These are phyloP conservation scores for Microchrysa polita DNA, from an alignment of 2,888 invertebrate species.

Conservation along the genomic window DNA sequence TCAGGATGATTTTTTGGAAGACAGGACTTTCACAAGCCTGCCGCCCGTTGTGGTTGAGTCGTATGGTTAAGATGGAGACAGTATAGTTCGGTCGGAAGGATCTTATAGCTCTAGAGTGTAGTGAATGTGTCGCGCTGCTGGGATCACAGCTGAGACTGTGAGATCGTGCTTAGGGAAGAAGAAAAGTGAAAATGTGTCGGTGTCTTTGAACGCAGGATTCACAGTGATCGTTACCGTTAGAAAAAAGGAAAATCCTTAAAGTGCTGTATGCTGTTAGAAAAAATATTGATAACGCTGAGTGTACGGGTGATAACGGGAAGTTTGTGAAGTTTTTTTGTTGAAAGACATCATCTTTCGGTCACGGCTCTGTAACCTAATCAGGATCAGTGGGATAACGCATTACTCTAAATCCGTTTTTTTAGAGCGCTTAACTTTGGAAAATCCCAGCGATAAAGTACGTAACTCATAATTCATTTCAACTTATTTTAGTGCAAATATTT, in stretches of 20 bases:
- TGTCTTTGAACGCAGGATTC: neutral
- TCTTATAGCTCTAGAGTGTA: no score
- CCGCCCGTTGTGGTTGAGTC: neutral
- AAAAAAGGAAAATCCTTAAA: no score
- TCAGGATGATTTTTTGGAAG: conserved; percentile 5
- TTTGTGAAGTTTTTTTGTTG: no score
- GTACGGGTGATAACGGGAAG: neutral
- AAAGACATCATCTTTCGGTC: no score
- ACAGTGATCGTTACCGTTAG: neutral
- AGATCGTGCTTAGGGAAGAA: neutral
- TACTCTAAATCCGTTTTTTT: conserved; percentile 22
- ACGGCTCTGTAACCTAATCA: no score
- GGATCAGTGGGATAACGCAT: conserved; percentile 3
- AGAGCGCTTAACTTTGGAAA: conserved; percentile 18
- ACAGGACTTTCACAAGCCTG: neutral
- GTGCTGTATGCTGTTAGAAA: no score
- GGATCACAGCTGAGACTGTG: neutral
- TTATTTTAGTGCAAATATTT: neutral
- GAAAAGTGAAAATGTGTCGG: neutral
- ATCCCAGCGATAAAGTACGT: conserved; percentile 39
- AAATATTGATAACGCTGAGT: no score
- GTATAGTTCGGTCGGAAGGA: neutral
- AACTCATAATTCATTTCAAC: neutral
- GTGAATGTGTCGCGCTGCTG: neutral
- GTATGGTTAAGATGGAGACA: conserved; percentile 1